Percentiles rank a stretch among this genome's conserved stretches.
Conservation (phyloP, 1,140 invertebrate species). For the Scaptodrosophila lebanonensis region DNA sequence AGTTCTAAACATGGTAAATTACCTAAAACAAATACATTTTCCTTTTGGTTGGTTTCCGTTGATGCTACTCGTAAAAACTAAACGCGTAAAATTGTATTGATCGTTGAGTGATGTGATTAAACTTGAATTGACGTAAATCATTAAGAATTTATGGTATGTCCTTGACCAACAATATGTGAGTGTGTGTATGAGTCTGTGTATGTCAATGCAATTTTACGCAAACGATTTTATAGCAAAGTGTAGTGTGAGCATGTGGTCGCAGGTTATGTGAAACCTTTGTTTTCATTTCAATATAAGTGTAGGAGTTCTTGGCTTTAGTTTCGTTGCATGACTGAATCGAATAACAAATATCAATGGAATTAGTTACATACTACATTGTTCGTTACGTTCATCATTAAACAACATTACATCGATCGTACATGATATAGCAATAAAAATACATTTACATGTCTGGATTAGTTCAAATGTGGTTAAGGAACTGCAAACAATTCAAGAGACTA, state of each 20-base stretch:
- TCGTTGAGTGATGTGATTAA: slow-evolving; percentile 8
- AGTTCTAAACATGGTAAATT: slow-evolving; percentile 51
- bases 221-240: slow-evolving; percentile 48
- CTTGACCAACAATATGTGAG: too few relatives aligned
- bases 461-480: too few relatives aligned
- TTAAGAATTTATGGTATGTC: slow-evolving; percentile 7
- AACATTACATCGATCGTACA: slow-evolving; percentile 24
- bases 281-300: slow-evolving; percentile 26
- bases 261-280: slow-evolving; percentile 48
- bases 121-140: slow-evolving; percentile 1
- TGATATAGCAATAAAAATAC: background rate
- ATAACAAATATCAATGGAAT: slow-evolving; percentile 21
- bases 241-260: slow-evolving; percentile 64
- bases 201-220: slow-evolving; percentile 61
- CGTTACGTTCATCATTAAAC: slow-evolving; percentile 19
- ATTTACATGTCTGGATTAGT: too few relatives aligned
- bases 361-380: slow-evolving; percentile 38
- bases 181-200: slow-evolving; percentile 3
- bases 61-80: slow-evolving; percentile 13
- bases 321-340: slow-evolving; percentile 40
- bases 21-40: slow-evolving; percentile 26
- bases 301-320: slow-evolving; percentile 41
- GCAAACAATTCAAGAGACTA: too few relatives aligned
- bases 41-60: slow-evolving; percentile 47
- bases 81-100: slow-evolving; percentile 63